Conservation (phyloP, 2,888 invertebrate species). For the Cosmopolites sordidus region DNA sequence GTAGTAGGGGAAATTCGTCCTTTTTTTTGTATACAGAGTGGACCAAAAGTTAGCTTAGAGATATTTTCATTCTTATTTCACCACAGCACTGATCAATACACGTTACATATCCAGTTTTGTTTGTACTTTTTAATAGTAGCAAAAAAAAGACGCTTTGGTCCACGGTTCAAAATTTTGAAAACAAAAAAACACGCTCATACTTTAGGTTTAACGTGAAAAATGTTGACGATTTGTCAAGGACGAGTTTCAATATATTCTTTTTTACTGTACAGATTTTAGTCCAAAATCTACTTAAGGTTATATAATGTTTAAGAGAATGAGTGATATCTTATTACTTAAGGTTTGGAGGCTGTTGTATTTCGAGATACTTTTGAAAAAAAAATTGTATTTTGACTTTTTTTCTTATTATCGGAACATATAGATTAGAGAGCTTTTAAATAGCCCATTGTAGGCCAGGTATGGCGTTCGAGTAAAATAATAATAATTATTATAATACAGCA, state of each 20-base stretch:
- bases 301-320: constrained; percentile 33
- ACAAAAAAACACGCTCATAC: no score
- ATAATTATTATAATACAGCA: constrained; percentile 3
- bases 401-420: constrained; percentile 6
- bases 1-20: constrained; percentile 16
- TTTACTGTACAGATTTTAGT: constrained; percentile 40
- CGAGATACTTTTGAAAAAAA: constrained; percentile 19
- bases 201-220: no score
- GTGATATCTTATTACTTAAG: constrained; percentile 38
- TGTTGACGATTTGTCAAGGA: not conserved
- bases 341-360: constrained; percentile 35
- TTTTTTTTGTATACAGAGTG: not conserved
- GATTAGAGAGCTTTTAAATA: constrained; percentile 28
- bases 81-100: not conserved
- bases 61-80: not conserved
- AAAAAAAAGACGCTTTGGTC: no score
- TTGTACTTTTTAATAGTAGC: no score
- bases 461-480: constrained; percentile 17
- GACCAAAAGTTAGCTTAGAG: not conserved
- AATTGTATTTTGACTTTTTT: constrained; percentile 20
- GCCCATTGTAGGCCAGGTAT: constrained; percentile 18
- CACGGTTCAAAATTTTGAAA: no score
- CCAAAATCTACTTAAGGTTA: constrained; percentile 18
- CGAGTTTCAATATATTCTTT: constrained; percentile 18
- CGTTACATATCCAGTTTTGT: not conserved